Evolutionary conservation across 2,888 invertebrate genomes (phyloP).

Genomic region (Chymomyza procnemis): DNA sequence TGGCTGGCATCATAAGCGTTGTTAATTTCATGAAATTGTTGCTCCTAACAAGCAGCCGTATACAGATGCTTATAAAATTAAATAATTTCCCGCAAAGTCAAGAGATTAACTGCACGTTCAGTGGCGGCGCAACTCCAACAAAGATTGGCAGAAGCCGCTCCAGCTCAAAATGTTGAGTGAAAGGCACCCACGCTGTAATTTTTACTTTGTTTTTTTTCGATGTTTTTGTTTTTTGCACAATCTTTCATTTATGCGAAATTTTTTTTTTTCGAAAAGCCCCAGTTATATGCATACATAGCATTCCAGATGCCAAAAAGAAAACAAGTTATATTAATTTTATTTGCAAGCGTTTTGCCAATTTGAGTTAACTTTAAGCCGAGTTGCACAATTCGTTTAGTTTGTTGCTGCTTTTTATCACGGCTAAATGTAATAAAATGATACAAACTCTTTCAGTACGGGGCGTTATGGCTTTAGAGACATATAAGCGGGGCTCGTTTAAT

Average conservation of each 20-base stretch:
- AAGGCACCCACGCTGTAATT: slow-evolving; percentile 60
- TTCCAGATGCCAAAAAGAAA: slow-evolving; percentile 51
- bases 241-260: slow-evolving; percentile 39
- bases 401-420: slow-evolving; percentile 29
- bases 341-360: slow-evolving; percentile 63
- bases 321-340: slow-evolving; percentile 66
- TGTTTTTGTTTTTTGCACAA: slow-evolving; percentile 8
- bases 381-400: background rate
- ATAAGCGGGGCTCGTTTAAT: background rate
- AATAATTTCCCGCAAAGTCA: slow-evolving; percentile 51
- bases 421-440: background rate
- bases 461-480: background rate
- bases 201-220: background rate
- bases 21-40: slow-evolving; percentile 59
- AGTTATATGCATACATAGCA: slow-evolving; percentile 34
- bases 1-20: background rate
- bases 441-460: background rate
- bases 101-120: background rate
- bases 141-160: slow-evolving; percentile 35
- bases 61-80: slow-evolving; percentile 58
- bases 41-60: slow-evolving; percentile 13
- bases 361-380: slow-evolving; percentile 47
- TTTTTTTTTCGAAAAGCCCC: slow-evolving; percentile 23
- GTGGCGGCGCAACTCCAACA: slow-evolving; percentile 54
- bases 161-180: slow-evolving; percentile 46